Base-by-base conservation (phyloP, 2,888 invertebrate genomes). In the Ypsolopha sequella region DNA sequence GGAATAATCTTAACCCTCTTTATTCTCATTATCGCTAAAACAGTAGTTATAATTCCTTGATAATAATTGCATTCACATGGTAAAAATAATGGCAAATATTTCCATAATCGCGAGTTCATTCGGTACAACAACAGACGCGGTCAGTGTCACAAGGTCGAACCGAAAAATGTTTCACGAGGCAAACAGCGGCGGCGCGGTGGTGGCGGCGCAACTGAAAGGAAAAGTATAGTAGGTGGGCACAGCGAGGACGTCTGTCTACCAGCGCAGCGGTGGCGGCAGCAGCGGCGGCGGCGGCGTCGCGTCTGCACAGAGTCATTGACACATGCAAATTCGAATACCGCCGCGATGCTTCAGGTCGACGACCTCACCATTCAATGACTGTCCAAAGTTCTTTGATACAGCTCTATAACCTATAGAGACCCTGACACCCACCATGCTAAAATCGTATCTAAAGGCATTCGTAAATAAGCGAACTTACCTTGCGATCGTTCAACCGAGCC, bases 361-460 rank as follows among this genome's bases (percentile, higher is more conserved):
- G 82, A 82, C 73, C 84, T 66, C 66, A 64, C 72, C 78, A 80
- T 81, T 82, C 80, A 84, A 80, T 80, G 80, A 80, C 80, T 81
- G 84, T 80, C 82, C 84, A 85, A 86, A 86, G 80, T 84, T 80
- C 75, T 73, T 76, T 70, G 72, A 71, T 68, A 71, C 66, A 65
- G 55, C 57, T 57, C 60, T 63, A 69, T 69, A 74, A 72, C 73
- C 72, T 73, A 70, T 63, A 69, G 71, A 65, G 66, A 70, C 70
- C 66, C 66, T 60, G 58, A 56, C 51, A 49, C 55, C 60, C 55
- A 57, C 56, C 68, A 70, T 56, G 70, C 75, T 64, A 79, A 70
- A 72, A 60, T 74, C 65, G 66, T 62, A 55, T 73, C 61, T 72
- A 73, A 69, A 65, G 62, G 58, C 65, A 59, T 61, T 59, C 58